These are phyloP conservation scores for Microvelia longipes DNA, from an alignment of 1,140 invertebrate genomes.

Conservation along the genomic window DNA sequence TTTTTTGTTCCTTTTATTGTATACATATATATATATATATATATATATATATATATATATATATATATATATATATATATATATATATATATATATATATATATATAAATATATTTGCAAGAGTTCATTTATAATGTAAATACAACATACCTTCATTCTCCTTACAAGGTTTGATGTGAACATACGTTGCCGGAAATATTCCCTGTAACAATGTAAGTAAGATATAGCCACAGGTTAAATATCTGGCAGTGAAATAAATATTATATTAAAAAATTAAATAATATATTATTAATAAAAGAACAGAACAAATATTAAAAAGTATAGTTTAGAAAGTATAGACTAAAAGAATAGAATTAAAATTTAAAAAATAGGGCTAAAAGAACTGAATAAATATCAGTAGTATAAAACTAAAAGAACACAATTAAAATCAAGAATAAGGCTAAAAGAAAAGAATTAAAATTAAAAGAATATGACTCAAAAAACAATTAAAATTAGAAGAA, in stretches of 20 bases:
- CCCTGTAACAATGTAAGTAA: slow-evolving; percentile 36
- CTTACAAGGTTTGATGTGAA: slow-evolving; percentile 59
- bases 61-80: not conserved
- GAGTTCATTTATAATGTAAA: slow-evolving; percentile 1
- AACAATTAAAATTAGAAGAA: not conserved
- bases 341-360: not conserved
- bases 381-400: not conserved
- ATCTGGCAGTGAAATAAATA: not conserved
- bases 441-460: not conserved
- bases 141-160: slow-evolving; percentile 51
- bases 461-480: not conserved
- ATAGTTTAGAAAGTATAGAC: not conserved
- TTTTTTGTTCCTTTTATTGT: not conserved
- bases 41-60: not conserved
- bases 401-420: not conserved
- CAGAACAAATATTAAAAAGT: not conserved
- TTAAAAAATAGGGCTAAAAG: not conserved
- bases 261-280: not conserved
- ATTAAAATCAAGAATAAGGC: not conserved
- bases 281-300: not conserved
- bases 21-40: not conserved
- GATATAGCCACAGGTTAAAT: slow-evolving; percentile 7
- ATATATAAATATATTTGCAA: not conserved
- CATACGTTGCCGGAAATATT: slow-evolving; percentile 65
- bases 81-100: not conserved